Evolutionary conservation across 2,797 vertebrate species (phyloP), one percentile per base, ranked within the genome.

Genomic region (Carapus acus): DNA sequence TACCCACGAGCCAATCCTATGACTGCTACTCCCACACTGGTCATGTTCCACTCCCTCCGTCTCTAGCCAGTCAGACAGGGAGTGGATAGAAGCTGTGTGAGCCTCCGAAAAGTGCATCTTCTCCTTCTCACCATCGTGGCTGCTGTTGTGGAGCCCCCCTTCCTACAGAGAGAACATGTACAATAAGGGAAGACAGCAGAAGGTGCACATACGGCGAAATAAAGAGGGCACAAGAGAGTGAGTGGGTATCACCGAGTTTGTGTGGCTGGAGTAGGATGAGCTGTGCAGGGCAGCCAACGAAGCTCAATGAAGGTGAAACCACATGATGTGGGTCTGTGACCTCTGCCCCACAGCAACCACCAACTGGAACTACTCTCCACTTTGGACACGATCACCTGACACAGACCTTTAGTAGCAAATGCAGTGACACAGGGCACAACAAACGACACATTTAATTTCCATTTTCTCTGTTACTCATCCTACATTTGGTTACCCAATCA

Each of bases 301-400:
- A 62, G 53, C 59, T 74, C 54, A 64, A 8, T 33, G 39, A 33
- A 44, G 45, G 64, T 65, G 77, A 78, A 62, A 61, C 65, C 42
- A 66, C 74, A 77, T 77, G 65, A 85, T 81, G 80, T 54, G 65
- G 76, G 49, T 54, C 69, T 65, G 65, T 56, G 63, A 52, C 59
- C 45, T 34, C 56, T 60, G 24, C 52, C 72, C 44, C 14, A 36
- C 24, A 1, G 33, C 52, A 42, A 48, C 52, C 58, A 54, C 38
- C 36, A 42, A 63, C 51, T 53, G 70, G 70, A 69, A 67, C 73
- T 54, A 45, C 73, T 60, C 41, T 45, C 54, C 41, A 38, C 56
- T 61, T 27, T 64, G 72, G 75, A 79, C 39, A 67, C 65, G 54
- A 40, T 49, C 47, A 6, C 58, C 74, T 59, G 43, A 60, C 45